Evolutionary conservation across 2,113 vertebrate genomes (phyloP), one percentile per base, ranked within the genome.

Genomic region (Aldabrachelys gigantea): DNA sequence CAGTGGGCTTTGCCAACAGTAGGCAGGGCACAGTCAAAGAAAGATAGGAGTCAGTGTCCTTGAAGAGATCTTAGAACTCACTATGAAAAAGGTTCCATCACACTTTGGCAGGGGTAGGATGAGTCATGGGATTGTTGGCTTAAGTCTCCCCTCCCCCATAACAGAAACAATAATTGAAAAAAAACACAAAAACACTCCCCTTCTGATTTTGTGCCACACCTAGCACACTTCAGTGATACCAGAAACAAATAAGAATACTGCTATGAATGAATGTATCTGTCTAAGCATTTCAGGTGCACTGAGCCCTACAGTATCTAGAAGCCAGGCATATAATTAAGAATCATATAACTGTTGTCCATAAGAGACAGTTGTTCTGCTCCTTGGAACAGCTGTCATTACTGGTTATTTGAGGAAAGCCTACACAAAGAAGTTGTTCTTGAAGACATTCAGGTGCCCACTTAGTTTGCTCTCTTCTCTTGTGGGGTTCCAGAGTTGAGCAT

Each of bases 201-300:
- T 89, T 21, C 9, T 91, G 50, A 47, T 90, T 93, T 89, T 24
- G 57, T 94, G 22, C 11, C 52, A 87, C 49, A 91, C 25, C 2
- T 10, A 0, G 35, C 49, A 14, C 84, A 84, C 54, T 96, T 86
- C 92, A 92, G 35, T 56, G 82, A 94, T 78, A 93, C 76, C 82
- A 83, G 90, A 92, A 96, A 92, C 2, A 2, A 35, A 38, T 19
- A 72, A 72, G 38, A 89, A 80, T 82, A 80, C 25, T 27, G 38
- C 78, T 82, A 62, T 85, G 90, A 78, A 29, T 62, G 25, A 80
- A 29, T 62, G 25, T 31, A 94, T 49, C 82, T 83, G 59, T 31
- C 82, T 49, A 44, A 47, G 72, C 82, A 95, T 69, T 89, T 91
- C 89, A 94, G 94, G 6, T 24, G 62, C 78, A 53, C 72, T 93